Evolutionary conservation across 2,888 invertebrate genomes (phyloP), one percentile per base, ranked within the genome.

Genomic region (Abrostola triplasia): DNA sequence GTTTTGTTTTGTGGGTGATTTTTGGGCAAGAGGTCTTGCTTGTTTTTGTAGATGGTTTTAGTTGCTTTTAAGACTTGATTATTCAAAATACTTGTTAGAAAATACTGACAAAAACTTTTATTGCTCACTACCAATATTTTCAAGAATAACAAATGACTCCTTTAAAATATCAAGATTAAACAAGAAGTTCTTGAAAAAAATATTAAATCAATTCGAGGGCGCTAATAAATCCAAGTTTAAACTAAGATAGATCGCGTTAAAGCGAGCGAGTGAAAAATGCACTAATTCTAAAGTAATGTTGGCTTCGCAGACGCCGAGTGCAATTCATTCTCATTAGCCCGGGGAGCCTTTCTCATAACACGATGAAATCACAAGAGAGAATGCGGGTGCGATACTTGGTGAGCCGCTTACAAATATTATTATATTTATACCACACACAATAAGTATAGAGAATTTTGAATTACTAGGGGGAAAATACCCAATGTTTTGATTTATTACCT

Each of bases 291-390:
- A 88, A 90, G 88, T 87, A 87, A 87, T 82, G 84, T 73, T 80
- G 84, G 83, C 77, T 76, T 77, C 77, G 83, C 84, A 83, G 83
- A 84, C 84, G 76, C 80, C 80, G 78, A 81, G 84, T 81, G 91
- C 92, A 89, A 93, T 93, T 92, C 87, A 88, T 93, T 92, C 90
- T 93, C 93, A 93, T 93, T 93, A 93, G 90, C 83, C 77, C 74
- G 72, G 81, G 83, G 79, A 82, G 84, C 87, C 84, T 88, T 88
- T 87, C 88, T 92, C 90, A 90, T 91, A 90, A 88, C 87, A 81
- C 82, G 83, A 81, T 82, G 84, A 84, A 86, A 87, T 88, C 87
- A 80, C 77, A 73, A 81, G 78, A 77, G 76, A 73, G 53, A 61
- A 55, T 49, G 36, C 64, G 55, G 73, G 65, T 67, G 59, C 76